Evolutionary conservation across 2,113 vertebrate genomes (phyloP), one percentile per base, ranked within the genome.

Genomic region (Sterrhoptilus dennistouni): DNA sequence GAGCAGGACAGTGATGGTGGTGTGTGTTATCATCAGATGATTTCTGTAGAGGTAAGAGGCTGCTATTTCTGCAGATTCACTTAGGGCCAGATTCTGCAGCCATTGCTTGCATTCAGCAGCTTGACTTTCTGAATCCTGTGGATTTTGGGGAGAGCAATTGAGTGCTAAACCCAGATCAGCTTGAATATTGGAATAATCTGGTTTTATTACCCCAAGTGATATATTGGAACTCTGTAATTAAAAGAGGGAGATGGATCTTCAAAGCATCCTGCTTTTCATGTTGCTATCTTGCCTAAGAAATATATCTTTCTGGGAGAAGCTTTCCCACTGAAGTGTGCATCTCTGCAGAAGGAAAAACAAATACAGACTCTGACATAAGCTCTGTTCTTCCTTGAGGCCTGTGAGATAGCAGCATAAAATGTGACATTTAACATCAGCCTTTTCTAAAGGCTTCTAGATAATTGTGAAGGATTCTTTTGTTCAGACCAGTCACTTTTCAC

Each of bases 381-480:
- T 83, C 40, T 35, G 28, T 87, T 96, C 72, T 96, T 95, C 90
- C 90, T 91, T 68, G 66, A 86, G 90, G 85, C 83, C 63, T 81
- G 65, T 59, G 69, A 85, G 89, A 95, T 82, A 97, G 91, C 87
- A 93, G 68, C 83, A 69, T 52, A 89, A 88, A 90, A 94, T 76
- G 71, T 96, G 93, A 90, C 90, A 92, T 93, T 97, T 94, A 93
- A 91, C 93, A 96, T 95, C 82, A 93, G 76, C 57, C 68, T 90
- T 83, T 89, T 90, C 42, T 89, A 92, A 96, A 97, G 64, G 84
- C 85, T 61, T 92, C 53, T 16, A 6, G 85, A 88, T 92, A 71
- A 90, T 83, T 81, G 71, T 95, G 90, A 96, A 95, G 76, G 83
- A 94, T 94, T 65, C 79, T 38, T 90, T 97, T 96, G 87, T 96